These are phyloP conservation scores for Halcyon senegalensis DNA, from an alignment of 2,113 vertebrate species.

Conservation along the genomic window DNA sequence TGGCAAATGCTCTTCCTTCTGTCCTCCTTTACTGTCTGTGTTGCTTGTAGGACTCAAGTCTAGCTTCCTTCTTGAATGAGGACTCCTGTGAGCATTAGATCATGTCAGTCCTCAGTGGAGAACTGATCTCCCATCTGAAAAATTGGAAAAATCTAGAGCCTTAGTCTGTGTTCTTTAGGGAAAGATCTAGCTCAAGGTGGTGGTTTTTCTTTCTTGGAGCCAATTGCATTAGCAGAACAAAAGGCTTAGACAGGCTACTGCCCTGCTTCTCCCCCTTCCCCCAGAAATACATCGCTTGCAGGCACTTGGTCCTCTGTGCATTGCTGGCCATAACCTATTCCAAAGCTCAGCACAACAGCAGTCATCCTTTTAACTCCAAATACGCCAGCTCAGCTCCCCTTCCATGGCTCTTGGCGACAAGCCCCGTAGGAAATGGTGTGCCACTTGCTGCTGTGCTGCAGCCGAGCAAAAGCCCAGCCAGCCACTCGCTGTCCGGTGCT, in stretches of 20 bases:
- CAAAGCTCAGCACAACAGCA: fast-evolving
- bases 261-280: not conserved
- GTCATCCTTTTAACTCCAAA: not conserved
- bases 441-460: not conserved
- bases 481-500: not conserved
- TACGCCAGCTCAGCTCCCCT: not conserved
- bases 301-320: not conserved
- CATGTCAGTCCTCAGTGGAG: not conserved
- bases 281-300: not conserved
- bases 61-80: not conserved
- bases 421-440: not conserved
- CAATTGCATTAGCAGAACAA: not conserved
- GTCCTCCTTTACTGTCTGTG: not conserved
- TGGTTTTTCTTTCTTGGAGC: not conserved
- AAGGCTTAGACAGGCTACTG: not conserved
- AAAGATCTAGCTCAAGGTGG: not conserved
- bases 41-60: not conserved
- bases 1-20: not conserved
- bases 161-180: not conserved
- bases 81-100: not conserved
- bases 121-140: not conserved
- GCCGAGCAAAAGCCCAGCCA: not conserved
- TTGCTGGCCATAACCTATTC: not conserved
- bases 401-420: fast-evolving
- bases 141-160: not conserved